Base-by-base conservation (phyloP, 2,888 invertebrate genomes). In the Diploptera punctata region DNA sequence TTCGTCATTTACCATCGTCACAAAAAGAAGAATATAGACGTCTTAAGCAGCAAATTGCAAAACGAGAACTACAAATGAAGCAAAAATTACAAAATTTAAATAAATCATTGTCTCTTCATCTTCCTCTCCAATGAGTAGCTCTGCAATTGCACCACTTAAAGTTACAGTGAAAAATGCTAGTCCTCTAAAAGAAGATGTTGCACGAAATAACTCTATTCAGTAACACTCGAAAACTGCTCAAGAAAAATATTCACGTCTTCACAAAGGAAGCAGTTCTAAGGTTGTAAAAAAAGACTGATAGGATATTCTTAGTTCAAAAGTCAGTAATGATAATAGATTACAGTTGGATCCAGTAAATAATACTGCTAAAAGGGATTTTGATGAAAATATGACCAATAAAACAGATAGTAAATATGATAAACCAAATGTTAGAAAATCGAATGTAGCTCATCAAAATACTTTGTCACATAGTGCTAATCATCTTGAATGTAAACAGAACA, bases 21-120 rank as follows among this genome's bases (percentile, higher is more conserved):
- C 81, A 81, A 52, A 83, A 83, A 78, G 82, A 82, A 75, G 84
- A 84, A 71, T 84, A 84, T 74, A 81, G 81, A 21, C 81, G 82
- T 24, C 73, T 84, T 24, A 83, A 83, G 68, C 81, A 81, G 62
- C 79, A 82, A 73, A 81, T 83, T 31, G 62, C 80, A 7, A 43
- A 62, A 24, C 43, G 33, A 31, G 62, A 62, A 62, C 16, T 38
- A 16, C 62, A 62, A 3, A 19, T 19, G n/a, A 33, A 24, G 43
- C 62, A 19, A 10, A 19, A 16, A 21, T 3, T 19, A 19, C 16
- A 62, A 43, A 43, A 21, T 24, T 13, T 52, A 18, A 61, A 10
- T 33, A 21, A 43, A 38, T 62, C 43, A 19, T 13, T 10, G 21
- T 43, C 43, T 1, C 62, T 21, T 1, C 19, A 2, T 43, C 10